Conservation (phyloP, 2,888 invertebrate species). For the Lottia scabra region DNA sequence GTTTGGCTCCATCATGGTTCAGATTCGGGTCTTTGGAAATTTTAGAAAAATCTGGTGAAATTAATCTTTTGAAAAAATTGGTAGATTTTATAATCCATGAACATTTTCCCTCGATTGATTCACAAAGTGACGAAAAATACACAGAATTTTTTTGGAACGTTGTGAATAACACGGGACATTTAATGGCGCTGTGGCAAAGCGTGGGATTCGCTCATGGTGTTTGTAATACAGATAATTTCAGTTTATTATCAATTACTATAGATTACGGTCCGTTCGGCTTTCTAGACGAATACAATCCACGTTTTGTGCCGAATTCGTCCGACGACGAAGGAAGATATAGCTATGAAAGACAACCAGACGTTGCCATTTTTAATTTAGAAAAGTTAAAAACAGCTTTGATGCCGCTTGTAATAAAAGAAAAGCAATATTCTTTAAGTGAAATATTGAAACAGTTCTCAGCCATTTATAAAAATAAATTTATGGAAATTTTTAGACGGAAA, state of each 20-base stretch:
- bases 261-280: slow-evolving; percentile 67
- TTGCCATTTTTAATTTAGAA: slow-evolving; percentile 56
- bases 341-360: slow-evolving; percentile 59
- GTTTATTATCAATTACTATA: slow-evolving; percentile 60
- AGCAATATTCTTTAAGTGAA: slow-evolving; percentile 28
- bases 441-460: slow-evolving; percentile 49
- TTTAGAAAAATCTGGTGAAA: slow-evolving; percentile 48
- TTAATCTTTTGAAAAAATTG: slow-evolving; percentile 41
- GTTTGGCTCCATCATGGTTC: slow-evolving; percentile 63
- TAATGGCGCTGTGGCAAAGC: slow-evolving; percentile 61
- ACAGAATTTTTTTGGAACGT: slow-evolving; percentile 49
- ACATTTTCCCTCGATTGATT: slow-evolving; percentile 49
- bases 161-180: slow-evolving; percentile 49
- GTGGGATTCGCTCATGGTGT: slow-evolving; percentile 65
- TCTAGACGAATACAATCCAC: slow-evolving; percentile 57
- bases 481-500: slow-evolving; percentile 54
- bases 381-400: slow-evolving; percentile 52
- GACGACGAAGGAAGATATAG: slow-evolving; percentile 62
- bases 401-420: slow-evolving; percentile 41
- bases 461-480: slow-evolving; percentile 48
- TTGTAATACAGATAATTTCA: slow-evolving; percentile 65
- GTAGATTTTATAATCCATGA: slow-evolving; percentile 54
- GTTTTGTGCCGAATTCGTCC: slow-evolving; percentile 63
- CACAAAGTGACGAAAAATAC: slow-evolving; percentile 38
- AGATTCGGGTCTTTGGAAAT: slow-evolving; percentile 64